These are phyloP conservation scores for Tolmerus cingulatus DNA, from an alignment of 2,888 invertebrate genomes.

Conservation along the genomic window DNA sequence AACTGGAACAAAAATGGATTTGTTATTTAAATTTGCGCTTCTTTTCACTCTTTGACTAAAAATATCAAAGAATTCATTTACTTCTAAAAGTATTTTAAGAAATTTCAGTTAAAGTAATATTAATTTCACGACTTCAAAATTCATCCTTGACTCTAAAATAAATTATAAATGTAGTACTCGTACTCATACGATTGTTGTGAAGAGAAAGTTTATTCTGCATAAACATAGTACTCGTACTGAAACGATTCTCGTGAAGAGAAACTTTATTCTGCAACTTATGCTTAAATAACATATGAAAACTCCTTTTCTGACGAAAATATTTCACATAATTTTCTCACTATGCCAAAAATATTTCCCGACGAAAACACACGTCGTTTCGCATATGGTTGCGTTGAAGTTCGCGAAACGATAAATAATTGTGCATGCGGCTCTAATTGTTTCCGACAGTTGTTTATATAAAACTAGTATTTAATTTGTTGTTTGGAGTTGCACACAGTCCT, in stretches of 20 bases:
- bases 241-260: background rate
- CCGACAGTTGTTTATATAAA: background rate
- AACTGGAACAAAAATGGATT: no score
- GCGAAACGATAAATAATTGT: background rate
- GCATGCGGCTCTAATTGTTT: conserved; percentile 15
- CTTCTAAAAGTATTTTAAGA: background rate
- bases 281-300: background rate
- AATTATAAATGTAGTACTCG: background rate
- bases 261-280: background rate
- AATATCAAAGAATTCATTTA: no score
- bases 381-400: conserved; percentile 12
- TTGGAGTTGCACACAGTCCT: background rate
- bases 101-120: background rate
- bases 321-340: background rate
- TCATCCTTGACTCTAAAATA: background rate
- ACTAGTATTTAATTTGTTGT: background rate
- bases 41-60: no score
- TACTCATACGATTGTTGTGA: background rate
- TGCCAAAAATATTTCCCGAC: background rate
- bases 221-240: background rate
- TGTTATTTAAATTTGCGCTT: no score
- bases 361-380: background rate
- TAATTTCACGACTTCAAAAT: background rate
- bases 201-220: background rate
- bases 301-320: background rate